phyloP scores from a whole-genome alignment of 1,140 invertebrate species.

The fruit fly (Drosophila melanogaster) region DNA sequence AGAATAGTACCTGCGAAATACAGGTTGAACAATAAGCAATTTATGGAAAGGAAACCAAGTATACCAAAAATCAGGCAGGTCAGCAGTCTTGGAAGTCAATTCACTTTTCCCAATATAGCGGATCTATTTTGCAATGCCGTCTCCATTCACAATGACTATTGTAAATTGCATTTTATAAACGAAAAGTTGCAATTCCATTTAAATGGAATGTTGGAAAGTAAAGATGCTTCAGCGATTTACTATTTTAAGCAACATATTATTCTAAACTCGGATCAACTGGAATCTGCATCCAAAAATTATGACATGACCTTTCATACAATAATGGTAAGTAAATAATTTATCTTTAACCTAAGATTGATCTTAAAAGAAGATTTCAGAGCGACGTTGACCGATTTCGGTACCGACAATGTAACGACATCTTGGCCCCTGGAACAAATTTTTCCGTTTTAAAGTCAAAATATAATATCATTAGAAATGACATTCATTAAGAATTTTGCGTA shows the following conservation, averaged over 20 bases:
- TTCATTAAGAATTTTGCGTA: neutral
- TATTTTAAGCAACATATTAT: conserved; percentile 56
- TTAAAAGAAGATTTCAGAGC: neutral
- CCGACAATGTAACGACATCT: neutral
- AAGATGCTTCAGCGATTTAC: conserved; percentile 54
- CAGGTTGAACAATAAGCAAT: neutral
- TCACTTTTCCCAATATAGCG: conserved; percentile 17
- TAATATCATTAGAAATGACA: neutral
- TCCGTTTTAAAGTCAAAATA: neutral
- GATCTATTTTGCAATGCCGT: conserved; percentile 27
- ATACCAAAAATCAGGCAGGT: conserved; percentile 20
- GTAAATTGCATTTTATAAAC: conserved; percentile 50
- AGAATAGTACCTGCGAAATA: neutral
- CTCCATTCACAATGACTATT: conserved; percentile 1
- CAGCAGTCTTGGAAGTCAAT: conserved; percentile 8
- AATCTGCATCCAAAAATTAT: neutral
- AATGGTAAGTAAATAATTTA: conserved; percentile 42
- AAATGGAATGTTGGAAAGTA: conserved; percentile 31
- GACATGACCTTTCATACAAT: conserved; percentile 6
- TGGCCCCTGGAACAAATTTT: neutral
- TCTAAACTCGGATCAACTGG: conserved; percentile 15
- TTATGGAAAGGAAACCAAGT: neutral
- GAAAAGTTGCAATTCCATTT: conserved; percentile 20
- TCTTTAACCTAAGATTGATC: neutral
- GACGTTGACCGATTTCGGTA: neutral